A percentile compares a stretch with the other conserved stretches of the same genome.
These are phyloP conservation scores for Eurois occulta DNA, from an alignment of 2,888 invertebrate genomes.

Conservation along the genomic window DNA sequence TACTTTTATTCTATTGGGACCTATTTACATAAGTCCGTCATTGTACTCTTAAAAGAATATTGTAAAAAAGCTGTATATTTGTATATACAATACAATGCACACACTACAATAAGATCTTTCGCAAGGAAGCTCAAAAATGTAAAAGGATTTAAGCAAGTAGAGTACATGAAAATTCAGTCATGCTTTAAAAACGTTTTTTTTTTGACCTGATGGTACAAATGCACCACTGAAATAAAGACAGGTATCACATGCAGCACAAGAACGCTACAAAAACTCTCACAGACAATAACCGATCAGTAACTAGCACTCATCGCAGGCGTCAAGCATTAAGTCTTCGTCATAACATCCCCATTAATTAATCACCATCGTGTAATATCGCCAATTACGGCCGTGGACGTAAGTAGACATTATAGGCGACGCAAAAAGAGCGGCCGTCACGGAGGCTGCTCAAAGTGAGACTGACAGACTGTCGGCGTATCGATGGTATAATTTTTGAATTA, in stretches of 20 bases:
- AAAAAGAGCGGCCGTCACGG: slow-evolving; percentile 60
- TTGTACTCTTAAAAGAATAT: background rate
- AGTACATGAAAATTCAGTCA: background rate
- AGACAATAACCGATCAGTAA: slow-evolving; percentile 34
- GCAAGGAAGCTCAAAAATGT: background rate
- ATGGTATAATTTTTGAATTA: slow-evolving; percentile 54
- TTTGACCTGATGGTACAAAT: background rate
- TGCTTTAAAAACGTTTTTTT: background rate
- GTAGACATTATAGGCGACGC: slow-evolving; percentile 56
- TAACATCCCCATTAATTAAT: slow-evolving; percentile 58
- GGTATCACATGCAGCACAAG: background rate
- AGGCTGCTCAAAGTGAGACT: slow-evolving; percentile 49
- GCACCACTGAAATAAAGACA: background rate
- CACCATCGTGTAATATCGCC: slow-evolving; percentile 56
- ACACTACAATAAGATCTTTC: background rate
- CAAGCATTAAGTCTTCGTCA: slow-evolving; percentile 48
- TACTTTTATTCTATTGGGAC: background rate
- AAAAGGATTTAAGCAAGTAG: background rate
- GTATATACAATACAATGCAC: background rate
- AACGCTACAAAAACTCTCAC: slow-evolving; percentile 31
- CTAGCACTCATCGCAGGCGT: slow-evolving; percentile 52
- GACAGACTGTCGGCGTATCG: slow-evolving; percentile 30
- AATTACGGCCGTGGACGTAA: slow-evolving; percentile 61
- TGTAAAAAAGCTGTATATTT: background rate
- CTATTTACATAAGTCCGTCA: background rate